Base-by-base conservation (phyloP, 2,888 invertebrate species). In the Drosophila ezoana region DNA sequence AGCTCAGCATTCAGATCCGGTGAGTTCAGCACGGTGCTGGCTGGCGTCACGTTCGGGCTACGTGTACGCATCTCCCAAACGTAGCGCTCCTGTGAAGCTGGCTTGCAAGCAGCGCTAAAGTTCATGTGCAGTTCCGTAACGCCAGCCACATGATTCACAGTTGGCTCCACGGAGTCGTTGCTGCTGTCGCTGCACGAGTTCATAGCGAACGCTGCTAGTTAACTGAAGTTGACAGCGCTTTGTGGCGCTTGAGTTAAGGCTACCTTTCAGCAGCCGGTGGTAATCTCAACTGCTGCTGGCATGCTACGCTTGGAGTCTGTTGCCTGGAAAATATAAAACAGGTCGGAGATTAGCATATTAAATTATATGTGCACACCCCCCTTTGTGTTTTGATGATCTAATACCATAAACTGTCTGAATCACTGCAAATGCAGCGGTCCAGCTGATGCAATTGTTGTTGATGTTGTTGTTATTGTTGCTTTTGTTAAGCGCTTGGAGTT, bases 21-120 rank as follows among this genome's bases (percentile, higher is more conserved):
- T 13, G 92, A 92, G 73, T 92, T 92, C 2, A 92, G 76, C 56
- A 92, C 92, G 9, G 92, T 92, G 71, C 92, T 92, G 33, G 91
- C 91, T 40, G 92, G 92, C n/a, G 92, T 92, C 28, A 90, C 90
- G 64, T 92, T 92, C 13, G 92, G 92, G 62, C 92, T 92, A 40
- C 92, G 90, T 32, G 90, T 86, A 43, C 91, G 88, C 90, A 92
- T 92, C 76, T 92, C 92, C 92, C 92, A 92, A 3, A 92, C 91
- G 74, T 91, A 91, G 13, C 91, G 90, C 60, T 92, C 92, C 64
- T 91, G 74, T 1, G 66, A 62, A 5, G 14, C 37, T 4, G 71
- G 23, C 16, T 62, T 74, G 41, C 47, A 47, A 2, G 88, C 8
- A 0, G 43, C 54, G 45, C 66, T 65, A 61, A 79, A 76, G 51